Evolutionary conservation across 2,113 vertebrate genomes (phyloP).

Genomic region (Actinemys pallida): DNA sequence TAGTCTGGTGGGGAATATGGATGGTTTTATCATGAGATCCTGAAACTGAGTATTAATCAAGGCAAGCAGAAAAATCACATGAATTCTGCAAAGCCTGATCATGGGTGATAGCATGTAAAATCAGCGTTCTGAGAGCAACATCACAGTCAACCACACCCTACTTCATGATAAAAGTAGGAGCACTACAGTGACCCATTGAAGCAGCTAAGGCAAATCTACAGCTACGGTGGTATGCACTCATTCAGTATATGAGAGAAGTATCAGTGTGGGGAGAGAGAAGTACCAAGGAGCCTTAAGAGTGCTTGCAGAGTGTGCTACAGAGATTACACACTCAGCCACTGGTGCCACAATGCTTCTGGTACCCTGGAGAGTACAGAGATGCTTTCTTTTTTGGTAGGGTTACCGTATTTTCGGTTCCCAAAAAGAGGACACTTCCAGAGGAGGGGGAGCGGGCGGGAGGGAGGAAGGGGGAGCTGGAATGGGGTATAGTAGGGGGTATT

Average conservation of each 20-base stretch:
- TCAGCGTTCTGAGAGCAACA: not conserved
- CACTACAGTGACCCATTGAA: not conserved
- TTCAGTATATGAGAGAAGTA: slow-evolving; percentile 16
- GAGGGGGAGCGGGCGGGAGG: too few relatives aligned
- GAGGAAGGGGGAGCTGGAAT: too few relatives aligned
- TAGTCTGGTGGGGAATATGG: not conserved
- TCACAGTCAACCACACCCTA: not conserved
- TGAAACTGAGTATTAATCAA: slow-evolving; percentile 6
- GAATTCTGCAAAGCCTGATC: slow-evolving; percentile 21
- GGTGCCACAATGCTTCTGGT: not conserved
- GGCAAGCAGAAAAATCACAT: not conserved
- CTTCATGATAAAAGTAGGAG: slow-evolving; percentile 17
- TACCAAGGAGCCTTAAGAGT: not conserved
- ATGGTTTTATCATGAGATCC: not conserved
- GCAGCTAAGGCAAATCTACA: not conserved
- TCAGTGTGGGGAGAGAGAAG: not conserved
- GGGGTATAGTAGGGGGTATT: not conserved
- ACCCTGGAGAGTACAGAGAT: not conserved
- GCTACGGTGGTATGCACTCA: slow-evolving; percentile 22
- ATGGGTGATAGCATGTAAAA: slow-evolving; percentile 22
- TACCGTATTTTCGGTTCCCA: not conserved
- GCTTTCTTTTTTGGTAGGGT: not conserved
- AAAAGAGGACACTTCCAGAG: not conserved
- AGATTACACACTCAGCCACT: not conserved
- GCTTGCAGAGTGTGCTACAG: not conserved